Evolutionary conservation across 92 coral and sea anemone genomes (phyloP).

Genomic region (Zoanthus gigantus): DNA sequence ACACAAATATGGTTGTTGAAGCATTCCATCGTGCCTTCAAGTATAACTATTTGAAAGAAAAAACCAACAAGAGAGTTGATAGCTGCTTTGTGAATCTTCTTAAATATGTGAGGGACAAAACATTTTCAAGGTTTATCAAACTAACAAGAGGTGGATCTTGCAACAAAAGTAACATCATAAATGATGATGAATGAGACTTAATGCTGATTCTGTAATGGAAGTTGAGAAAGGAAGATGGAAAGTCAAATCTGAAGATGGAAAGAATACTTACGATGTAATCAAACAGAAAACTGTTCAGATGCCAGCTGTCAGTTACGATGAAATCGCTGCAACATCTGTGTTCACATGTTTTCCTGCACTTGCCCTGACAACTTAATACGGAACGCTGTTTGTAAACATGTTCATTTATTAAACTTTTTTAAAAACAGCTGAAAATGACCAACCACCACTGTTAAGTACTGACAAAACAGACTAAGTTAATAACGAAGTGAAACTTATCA

Average conservation of each 20-base stretch:
- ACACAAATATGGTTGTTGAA: slow-evolving; percentile 53
- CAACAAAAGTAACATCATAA: slow-evolving; percentile 4
- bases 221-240: slow-evolving; percentile 8
- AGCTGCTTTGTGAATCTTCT: slow-evolving; percentile 31
- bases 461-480: slow-evolving; percentile 21
- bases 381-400: background rate
- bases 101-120: slow-evolving; percentile 39
- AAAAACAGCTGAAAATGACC: slow-evolving; percentile 24
- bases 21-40: slow-evolving; percentile 52
- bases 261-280: background rate
- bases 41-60: slow-evolving; percentile 39
- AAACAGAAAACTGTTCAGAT: slow-evolving; percentile 31
- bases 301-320: too few relatives aligned
- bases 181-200: slow-evolving; percentile 19
- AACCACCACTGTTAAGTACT: background rate
- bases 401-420: slow-evolving; percentile 9
- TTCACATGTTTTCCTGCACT: too few relatives aligned
- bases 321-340: too few relatives aligned
- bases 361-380: too few relatives aligned
- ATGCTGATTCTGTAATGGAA: background rate
- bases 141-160: slow-evolving; percentile 38
- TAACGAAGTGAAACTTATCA: slow-evolving; percentile 13
- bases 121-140: slow-evolving; percentile 29
- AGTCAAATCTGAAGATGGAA: slow-evolving; percentile 47
- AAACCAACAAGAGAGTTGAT: slow-evolving; percentile 45